phyloP scores from a whole-genome alignment of 30 jellyfish, hydroid and myxozoan species.

The Cassiopea xamachana region DNA sequence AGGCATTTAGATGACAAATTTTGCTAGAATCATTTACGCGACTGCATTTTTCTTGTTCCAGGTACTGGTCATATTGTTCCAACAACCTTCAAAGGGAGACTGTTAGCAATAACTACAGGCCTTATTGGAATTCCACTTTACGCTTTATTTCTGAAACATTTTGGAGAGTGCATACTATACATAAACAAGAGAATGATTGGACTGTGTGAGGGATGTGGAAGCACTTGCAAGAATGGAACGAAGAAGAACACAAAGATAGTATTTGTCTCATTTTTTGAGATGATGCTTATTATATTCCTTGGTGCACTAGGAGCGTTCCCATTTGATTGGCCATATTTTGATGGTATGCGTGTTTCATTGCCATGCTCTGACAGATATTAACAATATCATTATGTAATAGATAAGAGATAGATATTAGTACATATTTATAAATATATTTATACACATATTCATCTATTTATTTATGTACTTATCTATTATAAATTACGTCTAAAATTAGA shows the following conservation, averaged over 20 bases:
- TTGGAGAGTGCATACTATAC: constrained; percentile 68
- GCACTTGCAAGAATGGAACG: neutral
- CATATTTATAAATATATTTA: no score
- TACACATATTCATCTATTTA: no score
- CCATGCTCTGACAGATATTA: neutral
- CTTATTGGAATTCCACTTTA: constrained; percentile 69
- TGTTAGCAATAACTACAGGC: constrained; percentile 54
- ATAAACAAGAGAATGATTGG: constrained; percentile 33
- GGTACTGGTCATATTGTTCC: constrained; percentile 75
- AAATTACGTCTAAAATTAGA: no score
- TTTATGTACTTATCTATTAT: no score
- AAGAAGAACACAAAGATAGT: constrained; percentile 53
- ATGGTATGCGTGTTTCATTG: constrained; percentile 31
- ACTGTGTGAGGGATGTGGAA: neutral
- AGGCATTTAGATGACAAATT: no score
- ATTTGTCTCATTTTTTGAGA: constrained; percentile 47
- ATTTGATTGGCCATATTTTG: constrained; percentile 72
- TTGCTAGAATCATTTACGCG: neutral
- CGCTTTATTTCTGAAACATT: constrained; percentile 69
- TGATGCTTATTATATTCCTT: constrained; percentile 47
- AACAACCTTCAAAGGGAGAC: constrained; percentile 68
- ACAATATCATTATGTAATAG: no score
- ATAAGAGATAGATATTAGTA: no score
- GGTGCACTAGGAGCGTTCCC: constrained; percentile 79
- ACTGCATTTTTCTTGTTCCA: neutral